phyloP scores from a whole-genome alignment of 2,113 vertebrate genomes.

The Halichoeres trimaculatus region DNA sequence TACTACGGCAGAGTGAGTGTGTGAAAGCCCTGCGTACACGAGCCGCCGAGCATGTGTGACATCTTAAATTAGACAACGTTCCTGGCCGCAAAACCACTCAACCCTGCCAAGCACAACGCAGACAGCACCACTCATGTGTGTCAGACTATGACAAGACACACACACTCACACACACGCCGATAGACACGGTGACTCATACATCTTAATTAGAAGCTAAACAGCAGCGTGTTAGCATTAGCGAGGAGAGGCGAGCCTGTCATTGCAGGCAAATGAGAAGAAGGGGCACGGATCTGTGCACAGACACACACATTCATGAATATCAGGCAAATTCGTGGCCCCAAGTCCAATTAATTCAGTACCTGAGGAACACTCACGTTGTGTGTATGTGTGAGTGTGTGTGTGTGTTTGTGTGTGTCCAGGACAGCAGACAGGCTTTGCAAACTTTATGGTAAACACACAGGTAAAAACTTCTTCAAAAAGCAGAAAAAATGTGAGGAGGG shows the following conservation, averaged over 20 bases:
- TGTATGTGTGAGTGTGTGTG: conserved; percentile 14
- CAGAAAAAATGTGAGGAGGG: not conserved
- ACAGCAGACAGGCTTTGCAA: not conserved
- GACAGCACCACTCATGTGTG: conserved; percentile 69
- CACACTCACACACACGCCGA: conserved; percentile 25
- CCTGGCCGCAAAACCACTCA: conserved; percentile 61
- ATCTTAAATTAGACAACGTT: conserved; percentile 73
- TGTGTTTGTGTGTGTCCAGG: conserved; percentile 1
- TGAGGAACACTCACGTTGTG: conserved; percentile 23
- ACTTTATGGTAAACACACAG: not conserved
- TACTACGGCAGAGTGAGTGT: conserved; percentile 43
- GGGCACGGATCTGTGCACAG: not conserved
- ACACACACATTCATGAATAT: conserved; percentile 36
- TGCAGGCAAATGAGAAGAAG: conserved; percentile 60
- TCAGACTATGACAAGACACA: conserved; percentile 57
- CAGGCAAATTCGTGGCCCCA: conserved; percentile 33
- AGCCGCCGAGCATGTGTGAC: conserved; percentile 65
- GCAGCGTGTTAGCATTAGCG: conserved; percentile 68
- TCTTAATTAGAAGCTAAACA: conserved; percentile 83
- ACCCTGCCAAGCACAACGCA: conserved; percentile 62
- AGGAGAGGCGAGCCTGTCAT: conserved; percentile 69
- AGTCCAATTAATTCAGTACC: conserved; percentile 62
- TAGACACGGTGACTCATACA: conserved; percentile 75
- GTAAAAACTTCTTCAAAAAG: conserved; percentile 20
- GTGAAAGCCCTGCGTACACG: conserved; percentile 29